Conservation (phyloP, 2,797 vertebrate genomes). For the Darevskia mixta region DNA sequence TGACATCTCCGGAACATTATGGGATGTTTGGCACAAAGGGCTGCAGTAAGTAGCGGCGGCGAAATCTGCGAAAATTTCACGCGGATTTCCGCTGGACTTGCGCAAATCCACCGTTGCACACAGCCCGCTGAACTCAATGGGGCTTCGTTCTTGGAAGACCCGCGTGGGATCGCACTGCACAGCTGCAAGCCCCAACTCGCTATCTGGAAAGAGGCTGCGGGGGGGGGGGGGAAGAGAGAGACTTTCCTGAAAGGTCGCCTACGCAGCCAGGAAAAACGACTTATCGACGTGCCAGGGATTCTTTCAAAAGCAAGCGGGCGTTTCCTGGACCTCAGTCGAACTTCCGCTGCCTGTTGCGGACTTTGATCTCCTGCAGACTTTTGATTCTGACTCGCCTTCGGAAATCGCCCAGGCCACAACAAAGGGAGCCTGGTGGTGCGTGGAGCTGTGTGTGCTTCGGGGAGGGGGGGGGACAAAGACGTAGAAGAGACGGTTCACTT, state of each 20-base stretch:
- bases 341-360: background rate
- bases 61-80: too few species aligned
- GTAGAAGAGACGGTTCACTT: background rate
- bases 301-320: background rate
- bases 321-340: slow-evolving; percentile 5
- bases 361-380: slow-evolving; percentile 2
- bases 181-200: too few species aligned
- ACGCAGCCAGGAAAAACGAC: background rate
- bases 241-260: background rate
- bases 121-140: background rate
- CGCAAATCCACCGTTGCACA: too few species aligned
- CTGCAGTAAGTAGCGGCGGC: too few species aligned
- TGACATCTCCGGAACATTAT: too few species aligned
- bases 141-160: background rate
- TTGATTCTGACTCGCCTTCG: background rate
- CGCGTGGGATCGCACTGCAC: too few species aligned
- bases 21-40: too few species aligned
- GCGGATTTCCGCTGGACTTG: too few species aligned
- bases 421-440: background rate
- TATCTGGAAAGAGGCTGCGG: too few species aligned
- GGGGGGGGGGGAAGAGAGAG: accelerated
- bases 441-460: background rate
- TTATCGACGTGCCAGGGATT: background rate
- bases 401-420: background rate
- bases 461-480: background rate